A percentile compares a stretch with the other conserved stretches of the same genome.
phyloP scores from a whole-genome alignment of 2,113 vertebrate species.

The Actinemys pallida region DNA sequence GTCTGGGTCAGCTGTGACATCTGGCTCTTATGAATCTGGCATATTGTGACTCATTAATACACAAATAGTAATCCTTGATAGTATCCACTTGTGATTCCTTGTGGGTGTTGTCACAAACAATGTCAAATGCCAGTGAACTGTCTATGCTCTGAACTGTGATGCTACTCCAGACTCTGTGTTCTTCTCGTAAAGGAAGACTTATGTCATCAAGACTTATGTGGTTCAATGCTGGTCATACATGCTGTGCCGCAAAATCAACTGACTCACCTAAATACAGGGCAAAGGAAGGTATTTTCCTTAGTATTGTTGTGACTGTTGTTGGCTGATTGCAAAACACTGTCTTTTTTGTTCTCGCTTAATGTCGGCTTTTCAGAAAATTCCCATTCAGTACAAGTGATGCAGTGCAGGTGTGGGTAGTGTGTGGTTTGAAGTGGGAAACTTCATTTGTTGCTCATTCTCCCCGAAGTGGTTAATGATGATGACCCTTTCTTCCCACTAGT shows the following conservation, averaged over 20 bases:
- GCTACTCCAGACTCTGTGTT: rapidly evolving
- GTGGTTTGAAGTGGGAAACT: conserved; percentile 61
- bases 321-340: rapidly evolving
- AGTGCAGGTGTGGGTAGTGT: conserved; percentile 33
- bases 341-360: background rate
- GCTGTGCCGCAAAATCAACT: background rate
- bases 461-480: background rate
- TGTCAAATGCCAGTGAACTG: conserved; percentile 53
- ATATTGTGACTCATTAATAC: conserved; percentile 82
- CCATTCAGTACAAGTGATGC: background rate
- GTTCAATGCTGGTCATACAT: background rate
- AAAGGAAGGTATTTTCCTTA: background rate
- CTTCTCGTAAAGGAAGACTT: background rate
- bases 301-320: background rate
- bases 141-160: background rate
- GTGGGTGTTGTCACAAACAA: conserved; percentile 73
- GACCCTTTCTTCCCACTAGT: background rate
- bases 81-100: conserved; percentile 78
- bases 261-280: background rate
- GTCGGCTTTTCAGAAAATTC: background rate
- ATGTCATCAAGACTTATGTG: background rate
- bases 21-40: conserved; percentile 84
- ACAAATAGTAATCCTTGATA: conserved; percentile 83
- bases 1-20: conserved; percentile 86
- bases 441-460: rapidly evolving